Conservation (phyloP, 2,888 invertebrate species). For the Cosmia pyralina region DNA sequence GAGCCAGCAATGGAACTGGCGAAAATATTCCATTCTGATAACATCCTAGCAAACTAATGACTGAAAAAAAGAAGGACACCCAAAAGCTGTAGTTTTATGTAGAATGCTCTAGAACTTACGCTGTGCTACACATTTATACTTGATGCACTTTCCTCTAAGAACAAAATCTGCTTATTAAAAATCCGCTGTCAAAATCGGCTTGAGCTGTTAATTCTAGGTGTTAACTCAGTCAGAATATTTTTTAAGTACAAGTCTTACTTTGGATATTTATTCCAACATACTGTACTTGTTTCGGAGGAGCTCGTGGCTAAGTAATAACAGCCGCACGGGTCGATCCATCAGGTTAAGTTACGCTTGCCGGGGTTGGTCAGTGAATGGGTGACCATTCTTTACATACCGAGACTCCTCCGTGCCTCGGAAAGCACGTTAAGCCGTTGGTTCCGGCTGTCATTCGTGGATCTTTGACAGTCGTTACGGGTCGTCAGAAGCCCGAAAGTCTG, state of each 20-base stretch:
- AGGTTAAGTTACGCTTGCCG: too few relatives aligned
- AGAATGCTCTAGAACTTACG: constrained; percentile 1
- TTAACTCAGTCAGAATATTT: not conserved
- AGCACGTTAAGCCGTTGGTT: too few relatives aligned
- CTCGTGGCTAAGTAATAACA: too few relatives aligned
- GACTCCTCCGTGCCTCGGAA: too few relatives aligned
- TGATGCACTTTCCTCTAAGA: not conserved
- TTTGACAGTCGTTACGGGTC: too few relatives aligned
- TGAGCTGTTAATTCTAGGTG: not conserved
- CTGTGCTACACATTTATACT: constrained; percentile 9
- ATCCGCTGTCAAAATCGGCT: not conserved
- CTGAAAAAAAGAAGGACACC: not conserved
- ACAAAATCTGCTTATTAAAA: not conserved
- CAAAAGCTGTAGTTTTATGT: not conserved
- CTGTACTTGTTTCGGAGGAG: not conserved
- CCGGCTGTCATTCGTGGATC: too few relatives aligned
- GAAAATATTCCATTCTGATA: not conserved
- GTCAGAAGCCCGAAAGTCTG: too few relatives aligned
- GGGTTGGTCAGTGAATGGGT: too few relatives aligned
- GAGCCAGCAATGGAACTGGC: not conserved
- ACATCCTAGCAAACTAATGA: not conserved
- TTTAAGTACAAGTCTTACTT: not conserved
- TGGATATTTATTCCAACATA: not conserved
- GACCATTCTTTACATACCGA: too few relatives aligned
- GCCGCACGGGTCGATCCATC: too few relatives aligned